A percentile compares a stretch with the other conserved stretches of the same genome.
These are phyloP conservation scores for Crambe crambe DNA, from an alignment of 37 sponge, comb jelly and placozoan genomes.

Conservation along the genomic window DNA sequence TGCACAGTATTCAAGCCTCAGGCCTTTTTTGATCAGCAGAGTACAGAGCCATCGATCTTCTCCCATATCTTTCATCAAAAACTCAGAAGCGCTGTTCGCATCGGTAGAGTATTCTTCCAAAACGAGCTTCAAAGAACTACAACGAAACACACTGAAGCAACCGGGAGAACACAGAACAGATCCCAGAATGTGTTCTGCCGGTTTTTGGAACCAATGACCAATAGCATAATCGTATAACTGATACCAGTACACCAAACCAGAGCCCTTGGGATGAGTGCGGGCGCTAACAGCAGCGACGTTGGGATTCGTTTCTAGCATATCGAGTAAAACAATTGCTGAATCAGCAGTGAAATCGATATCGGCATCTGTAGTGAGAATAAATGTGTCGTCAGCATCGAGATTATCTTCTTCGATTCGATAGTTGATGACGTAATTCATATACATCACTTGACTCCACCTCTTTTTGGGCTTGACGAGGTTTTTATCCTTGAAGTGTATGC, in stretches of 20 bases:
- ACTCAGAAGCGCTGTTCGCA: slow-evolving; percentile 71
- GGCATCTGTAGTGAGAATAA: slow-evolving; percentile 93
- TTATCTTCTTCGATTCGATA: slow-evolving; percentile 42
- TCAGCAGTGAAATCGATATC: slow-evolving; percentile 86
- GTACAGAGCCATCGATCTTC: slow-evolving; percentile 96
- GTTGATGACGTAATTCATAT: slow-evolving; percentile 88
- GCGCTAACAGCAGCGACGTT: slow-evolving; percentile 86
- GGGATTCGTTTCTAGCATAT: slow-evolving; percentile 67
- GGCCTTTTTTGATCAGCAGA: slow-evolving; percentile 81
- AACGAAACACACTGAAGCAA: slow-evolving; percentile 87
- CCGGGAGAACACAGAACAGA: slow-evolving; percentile 92
- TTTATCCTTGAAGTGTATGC: slow-evolving; percentile 81
- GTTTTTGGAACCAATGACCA: slow-evolving; percentile 88
- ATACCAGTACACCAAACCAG: slow-evolving; percentile 88
- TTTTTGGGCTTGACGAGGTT: slow-evolving; percentile 83
- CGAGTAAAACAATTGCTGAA: slow-evolving; percentile 74
- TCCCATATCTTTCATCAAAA: slow-evolving; percentile 94
- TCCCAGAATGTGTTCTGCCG: slow-evolving; percentile 85
- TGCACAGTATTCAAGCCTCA: slow-evolving; percentile 89
- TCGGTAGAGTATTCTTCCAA: slow-evolving; percentile 66
- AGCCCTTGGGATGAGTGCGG: slow-evolving; percentile 86
- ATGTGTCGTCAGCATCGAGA: slow-evolving; percentile 62
- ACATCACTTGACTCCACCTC: slow-evolving; percentile 94
- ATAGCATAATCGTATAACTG: slow-evolving; percentile 90
- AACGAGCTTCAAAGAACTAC: slow-evolving; percentile 68